Evolutionary conservation across 2,888 invertebrate genomes (phyloP).

Genomic region (Brachycybe producta): DNA sequence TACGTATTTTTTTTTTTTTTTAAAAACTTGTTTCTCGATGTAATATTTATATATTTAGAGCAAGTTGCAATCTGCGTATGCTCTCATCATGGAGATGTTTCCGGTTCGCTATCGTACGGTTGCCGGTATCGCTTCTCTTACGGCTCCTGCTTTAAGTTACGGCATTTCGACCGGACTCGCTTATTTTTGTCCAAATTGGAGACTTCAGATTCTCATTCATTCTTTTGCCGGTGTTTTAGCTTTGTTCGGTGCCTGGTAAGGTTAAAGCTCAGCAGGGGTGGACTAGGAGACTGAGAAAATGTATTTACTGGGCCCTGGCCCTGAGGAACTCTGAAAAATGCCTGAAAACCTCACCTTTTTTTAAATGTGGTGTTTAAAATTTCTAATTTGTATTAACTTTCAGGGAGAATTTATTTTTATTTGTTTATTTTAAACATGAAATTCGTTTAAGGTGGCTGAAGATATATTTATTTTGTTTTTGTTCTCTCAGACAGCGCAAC

Average conservation of each 20-base stretch:
- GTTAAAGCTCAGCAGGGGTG: too few species aligned
- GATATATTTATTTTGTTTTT: too few species aligned
- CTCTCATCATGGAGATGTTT: conserved; percentile 11
- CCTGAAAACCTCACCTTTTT: too few species aligned
- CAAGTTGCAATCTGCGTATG: not conserved
- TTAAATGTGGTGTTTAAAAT: too few species aligned
- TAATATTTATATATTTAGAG: not conserved
- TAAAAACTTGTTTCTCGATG: not conserved
- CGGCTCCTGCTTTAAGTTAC: conserved; percentile 6
- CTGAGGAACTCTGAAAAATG: too few species aligned
- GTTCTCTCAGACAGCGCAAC: too few species aligned
- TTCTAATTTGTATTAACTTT: not conserved
- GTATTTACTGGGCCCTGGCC: too few species aligned
- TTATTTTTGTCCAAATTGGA: conserved; percentile 7
- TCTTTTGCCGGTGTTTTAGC: not conserved
- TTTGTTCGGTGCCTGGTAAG: conserved; percentile 9
- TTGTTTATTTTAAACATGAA: too few species aligned
- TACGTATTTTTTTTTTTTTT: not conserved
- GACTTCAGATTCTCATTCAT: conserved; percentile 10
- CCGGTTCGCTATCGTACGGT: conserved; percentile 3
- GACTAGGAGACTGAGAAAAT: too few species aligned
- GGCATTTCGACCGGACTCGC: not conserved
- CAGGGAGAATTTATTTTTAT: not conserved
- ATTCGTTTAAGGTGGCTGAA: too few species aligned
- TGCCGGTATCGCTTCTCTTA: not conserved